Conservation (phyloP, 2,113 vertebrate genomes). For the Vanacampus margaritifer region DNA sequence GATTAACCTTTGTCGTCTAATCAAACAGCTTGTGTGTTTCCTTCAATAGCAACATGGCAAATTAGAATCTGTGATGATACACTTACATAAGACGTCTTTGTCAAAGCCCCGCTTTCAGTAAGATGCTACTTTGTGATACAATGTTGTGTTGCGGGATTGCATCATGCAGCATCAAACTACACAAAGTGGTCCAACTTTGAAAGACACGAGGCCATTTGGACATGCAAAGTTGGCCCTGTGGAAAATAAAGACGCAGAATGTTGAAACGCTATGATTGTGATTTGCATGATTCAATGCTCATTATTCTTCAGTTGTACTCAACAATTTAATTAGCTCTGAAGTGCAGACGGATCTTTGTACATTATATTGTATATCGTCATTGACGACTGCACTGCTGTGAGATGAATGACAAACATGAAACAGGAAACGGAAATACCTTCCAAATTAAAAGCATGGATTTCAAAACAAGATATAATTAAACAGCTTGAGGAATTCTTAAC, state of each 20-base stretch:
- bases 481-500: too few species aligned
- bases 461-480: too few species aligned
- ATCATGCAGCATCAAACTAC: slow-evolving; percentile 14
- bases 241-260: background rate
- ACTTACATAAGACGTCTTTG: slow-evolving; percentile 43
- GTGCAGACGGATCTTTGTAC: too few species aligned
- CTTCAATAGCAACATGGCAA: slow-evolving; percentile 1
- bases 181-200: background rate
- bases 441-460: too few species aligned
- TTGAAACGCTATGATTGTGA: slow-evolving; percentile 24
- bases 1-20: background rate
- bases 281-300: slow-evolving; percentile 1
- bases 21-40: slow-evolving; percentile 1
- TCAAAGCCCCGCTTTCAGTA: slow-evolving; percentile 39
- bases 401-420: too few species aligned
- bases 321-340: too few species aligned
- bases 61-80: slow-evolving; percentile 15
- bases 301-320: too few species aligned
- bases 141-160: slow-evolving; percentile 23
- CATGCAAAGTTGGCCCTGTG: too few species aligned
- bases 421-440: too few species aligned
- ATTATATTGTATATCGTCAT: too few species aligned
- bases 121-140: slow-evolving; percentile 54
- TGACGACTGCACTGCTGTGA: too few species aligned
- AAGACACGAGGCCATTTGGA: background rate